Conservation (phyloP, 1,140 invertebrate genomes). For the Nebria ingens region DNA sequence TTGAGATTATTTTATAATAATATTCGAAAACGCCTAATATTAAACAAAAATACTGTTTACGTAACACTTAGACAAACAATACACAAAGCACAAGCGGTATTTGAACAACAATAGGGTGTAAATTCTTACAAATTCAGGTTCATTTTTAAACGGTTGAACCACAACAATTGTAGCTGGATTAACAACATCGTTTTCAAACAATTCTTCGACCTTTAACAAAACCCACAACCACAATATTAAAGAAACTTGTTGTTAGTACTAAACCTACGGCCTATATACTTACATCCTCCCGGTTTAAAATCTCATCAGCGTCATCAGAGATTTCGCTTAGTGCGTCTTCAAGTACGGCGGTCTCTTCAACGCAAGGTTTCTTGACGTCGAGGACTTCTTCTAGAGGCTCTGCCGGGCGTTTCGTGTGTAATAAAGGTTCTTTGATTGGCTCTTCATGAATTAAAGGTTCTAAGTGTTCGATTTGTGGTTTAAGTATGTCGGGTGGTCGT, state of each 20-base stretch:
- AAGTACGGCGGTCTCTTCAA: conserved; percentile 43
- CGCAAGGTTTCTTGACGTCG: conserved; percentile 41
- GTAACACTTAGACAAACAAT: no score
- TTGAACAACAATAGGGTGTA: not conserved
- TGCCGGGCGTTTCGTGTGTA: conserved; percentile 21
- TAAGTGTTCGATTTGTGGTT: not conserved
- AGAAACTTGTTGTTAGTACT: conserved; percentile 11
- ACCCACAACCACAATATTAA: conserved; percentile 17
- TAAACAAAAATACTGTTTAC: no score
- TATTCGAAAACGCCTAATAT: no score
- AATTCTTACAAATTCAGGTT: conserved; percentile 17
- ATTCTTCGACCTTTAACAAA: conserved; percentile 21
- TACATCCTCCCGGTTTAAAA: conserved; percentile 66
- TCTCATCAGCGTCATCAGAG: conserved; percentile 77
- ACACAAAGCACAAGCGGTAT: not conserved
- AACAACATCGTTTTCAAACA: conserved; percentile 21
- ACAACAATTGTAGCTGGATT: conserved; percentile 12
- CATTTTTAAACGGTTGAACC: conserved; percentile 18
- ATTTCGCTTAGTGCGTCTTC: conserved; percentile 74
- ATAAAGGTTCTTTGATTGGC: conserved; percentile 1
- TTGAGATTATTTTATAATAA: not conserved
- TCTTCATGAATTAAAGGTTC: not conserved
- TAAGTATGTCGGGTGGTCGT: not conserved
- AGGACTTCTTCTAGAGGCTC: conserved; percentile 30
- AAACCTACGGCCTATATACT: conserved; percentile 19